Conservation (phyloP, 2,797 vertebrate species). For the Tarsius wallacei region DNA sequence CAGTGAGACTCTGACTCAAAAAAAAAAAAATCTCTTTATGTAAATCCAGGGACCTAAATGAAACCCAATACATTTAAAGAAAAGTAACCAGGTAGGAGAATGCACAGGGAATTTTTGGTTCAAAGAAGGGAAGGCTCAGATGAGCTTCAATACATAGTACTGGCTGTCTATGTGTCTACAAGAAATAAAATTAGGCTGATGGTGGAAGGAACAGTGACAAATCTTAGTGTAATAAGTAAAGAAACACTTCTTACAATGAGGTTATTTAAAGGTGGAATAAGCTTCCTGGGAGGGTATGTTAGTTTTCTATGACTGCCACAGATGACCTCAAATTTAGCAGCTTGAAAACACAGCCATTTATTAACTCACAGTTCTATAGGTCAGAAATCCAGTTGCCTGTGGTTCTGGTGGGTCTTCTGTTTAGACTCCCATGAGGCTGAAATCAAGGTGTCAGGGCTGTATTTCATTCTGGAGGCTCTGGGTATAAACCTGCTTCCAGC, state of each 20-base stretch:
- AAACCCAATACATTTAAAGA: neutral
- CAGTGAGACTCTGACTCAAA: too few species aligned
- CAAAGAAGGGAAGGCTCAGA: neutral
- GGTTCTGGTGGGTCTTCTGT: neutral
- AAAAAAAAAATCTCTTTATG: neutral
- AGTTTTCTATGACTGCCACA: constrained; percentile 10
- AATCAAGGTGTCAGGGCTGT: neutral
- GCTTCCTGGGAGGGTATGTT: neutral
- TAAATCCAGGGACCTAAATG: constrained; percentile 31
- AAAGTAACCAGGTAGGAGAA: constrained; percentile 18
- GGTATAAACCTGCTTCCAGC: neutral
- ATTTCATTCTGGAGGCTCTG: neutral
- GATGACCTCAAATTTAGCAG: neutral
- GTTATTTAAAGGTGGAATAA: constrained; percentile 21
- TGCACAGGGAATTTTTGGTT: neutral
- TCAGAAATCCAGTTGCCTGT: neutral
- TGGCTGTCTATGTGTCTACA: neutral
- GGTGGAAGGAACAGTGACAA: neutral
- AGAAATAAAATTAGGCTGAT: neutral
- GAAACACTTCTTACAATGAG: constrained; percentile 12
- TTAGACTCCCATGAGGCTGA: neutral
- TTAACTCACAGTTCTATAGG: neutral
- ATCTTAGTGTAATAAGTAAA: constrained; percentile 9
- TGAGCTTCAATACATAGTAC: neutral
- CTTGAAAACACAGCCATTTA: neutral